Conservation (phyloP, 2,888 invertebrate species). For the Tetanocera ferruginea region DNA sequence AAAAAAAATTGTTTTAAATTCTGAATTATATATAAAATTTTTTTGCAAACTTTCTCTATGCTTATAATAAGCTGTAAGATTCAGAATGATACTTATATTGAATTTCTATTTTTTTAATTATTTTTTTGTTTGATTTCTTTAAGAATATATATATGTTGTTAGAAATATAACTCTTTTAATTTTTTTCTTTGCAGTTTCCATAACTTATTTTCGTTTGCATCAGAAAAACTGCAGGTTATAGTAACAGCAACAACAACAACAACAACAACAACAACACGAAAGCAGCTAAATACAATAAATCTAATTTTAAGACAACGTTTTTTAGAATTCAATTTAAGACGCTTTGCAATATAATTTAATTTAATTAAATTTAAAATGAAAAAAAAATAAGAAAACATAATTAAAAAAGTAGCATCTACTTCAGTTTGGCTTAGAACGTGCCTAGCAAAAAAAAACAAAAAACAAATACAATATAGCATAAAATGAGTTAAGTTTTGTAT, state of each 20-base stretch:
- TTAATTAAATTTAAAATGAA: neutral
- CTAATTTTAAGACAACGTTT: constrained; percentile 32
- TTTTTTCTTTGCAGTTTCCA: constrained; percentile 57
- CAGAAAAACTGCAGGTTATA: constrained; percentile 43
- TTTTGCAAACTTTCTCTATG: too few relatives aligned
- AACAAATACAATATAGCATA: constrained; percentile 15
- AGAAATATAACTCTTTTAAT: too few relatives aligned
- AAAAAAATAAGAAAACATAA: neutral
- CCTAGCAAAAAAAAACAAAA: constrained; percentile 28
- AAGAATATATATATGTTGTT: too few relatives aligned
- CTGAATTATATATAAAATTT: neutral
- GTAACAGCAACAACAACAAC: constrained; percentile 41
- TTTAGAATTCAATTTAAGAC: constrained; percentile 19
- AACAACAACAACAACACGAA: constrained; percentile 33
- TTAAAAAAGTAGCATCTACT: constrained; percentile 10
- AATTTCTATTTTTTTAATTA: neutral
- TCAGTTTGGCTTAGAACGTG: constrained; percentile 31
- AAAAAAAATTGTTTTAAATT: neutral
- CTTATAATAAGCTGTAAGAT: too few relatives aligned
- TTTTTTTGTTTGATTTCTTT: constrained; percentile 20
- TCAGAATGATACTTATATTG: too few relatives aligned
- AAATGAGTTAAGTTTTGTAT: neutral
- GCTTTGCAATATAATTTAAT: constrained; percentile 9
- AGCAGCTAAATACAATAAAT: constrained; percentile 39
- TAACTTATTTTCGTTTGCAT: constrained; percentile 51